Evolutionary conservation across 2,888 invertebrate genomes (phyloP).

Genomic region (Epinotia bilunana): DNA sequence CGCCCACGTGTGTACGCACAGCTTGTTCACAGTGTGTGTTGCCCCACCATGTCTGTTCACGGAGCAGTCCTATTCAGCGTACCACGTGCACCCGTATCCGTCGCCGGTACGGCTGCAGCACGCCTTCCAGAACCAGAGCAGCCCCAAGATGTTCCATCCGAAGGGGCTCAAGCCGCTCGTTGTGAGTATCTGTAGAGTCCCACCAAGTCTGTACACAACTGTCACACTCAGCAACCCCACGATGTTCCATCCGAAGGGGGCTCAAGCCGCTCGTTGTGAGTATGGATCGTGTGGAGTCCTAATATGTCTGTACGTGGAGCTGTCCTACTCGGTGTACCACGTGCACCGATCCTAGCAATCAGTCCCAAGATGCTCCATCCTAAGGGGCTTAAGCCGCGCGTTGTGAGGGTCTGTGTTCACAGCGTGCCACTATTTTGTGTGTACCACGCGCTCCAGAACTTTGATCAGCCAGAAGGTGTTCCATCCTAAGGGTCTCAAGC

Average conservation of each 20-base stretch:
- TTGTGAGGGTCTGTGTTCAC: constrained; percentile 61
- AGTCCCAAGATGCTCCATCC: constrained; percentile 57
- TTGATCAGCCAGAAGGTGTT: constrained; percentile 81
- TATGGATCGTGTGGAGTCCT: constrained; percentile 66
- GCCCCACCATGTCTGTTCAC: constrained; percentile 79
- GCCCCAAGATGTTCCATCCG: constrained; percentile 86
- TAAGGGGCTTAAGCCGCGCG: constrained; percentile 85
- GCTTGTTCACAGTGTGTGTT: constrained; percentile 76
- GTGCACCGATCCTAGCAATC: too few relatives aligned
- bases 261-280: constrained; percentile 83
- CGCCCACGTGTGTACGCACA: constrained; percentile 46
- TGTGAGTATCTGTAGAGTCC: constrained; percentile 64
- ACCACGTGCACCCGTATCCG: constrained; percentile 89
- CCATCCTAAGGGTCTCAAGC: constrained; percentile 85
- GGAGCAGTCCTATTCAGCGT: constrained; percentile 87
- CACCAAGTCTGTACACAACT: too few relatives aligned
- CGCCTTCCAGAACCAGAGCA: constrained; percentile 84
- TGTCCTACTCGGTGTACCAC: constrained; percentile 53
- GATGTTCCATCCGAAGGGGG: constrained; percentile 86
- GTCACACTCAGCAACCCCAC: constrained; percentile 53
- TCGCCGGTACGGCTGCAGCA: constrained; percentile 85
- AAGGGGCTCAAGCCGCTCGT: constrained; percentile 85
- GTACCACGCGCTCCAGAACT: constrained; percentile 81
- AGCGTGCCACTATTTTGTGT: too few relatives aligned
- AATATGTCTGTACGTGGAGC: constrained; percentile 78